A percentile compares a stretch with the other conserved stretches of the same genome.
Conservation (phyloP, 2,888 invertebrate genomes). For the Scaptomyza reducta region DNA sequence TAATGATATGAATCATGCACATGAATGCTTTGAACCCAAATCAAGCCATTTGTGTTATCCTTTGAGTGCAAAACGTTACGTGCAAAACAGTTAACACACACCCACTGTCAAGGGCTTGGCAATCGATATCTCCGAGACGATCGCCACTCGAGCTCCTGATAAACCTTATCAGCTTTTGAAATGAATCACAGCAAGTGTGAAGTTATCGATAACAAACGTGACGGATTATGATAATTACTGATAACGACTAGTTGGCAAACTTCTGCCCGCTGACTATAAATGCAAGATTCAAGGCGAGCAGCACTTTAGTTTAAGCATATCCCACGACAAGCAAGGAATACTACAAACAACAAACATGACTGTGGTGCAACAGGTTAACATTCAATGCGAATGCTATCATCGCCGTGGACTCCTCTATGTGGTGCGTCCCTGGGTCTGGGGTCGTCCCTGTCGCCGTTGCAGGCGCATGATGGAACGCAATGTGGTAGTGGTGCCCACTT, state of each 20-base stretch:
- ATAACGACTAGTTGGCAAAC: background rate
- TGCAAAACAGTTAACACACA: background rate
- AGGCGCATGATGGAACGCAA: conserved; percentile 60
- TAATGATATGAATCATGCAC: no score
- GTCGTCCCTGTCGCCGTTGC: conserved; percentile 69
- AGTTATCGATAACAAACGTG: background rate
- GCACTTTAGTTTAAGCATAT: background rate
- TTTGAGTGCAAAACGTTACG: no score
- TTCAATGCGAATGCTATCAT: conserved; percentile 68
- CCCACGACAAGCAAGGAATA: background rate
- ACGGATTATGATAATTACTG: background rate
- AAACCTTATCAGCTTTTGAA: background rate
- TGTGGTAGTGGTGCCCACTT: conserved; percentile 54
- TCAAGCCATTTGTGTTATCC: no score
- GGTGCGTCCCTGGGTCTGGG: conserved; percentile 53
- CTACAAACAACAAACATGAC: conserved; percentile 34
- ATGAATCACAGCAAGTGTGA: conserved; percentile 1
- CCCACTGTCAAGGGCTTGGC: background rate
- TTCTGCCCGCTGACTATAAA: conserved; percentile 10
- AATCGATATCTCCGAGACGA: background rate
- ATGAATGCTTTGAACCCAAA: no score
- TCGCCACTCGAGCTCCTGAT: background rate
- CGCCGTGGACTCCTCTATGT: conserved; percentile 49
- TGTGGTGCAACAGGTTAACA: conserved; percentile 54
- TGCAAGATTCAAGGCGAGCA: background rate